Conservation (phyloP, 35 echinoderm and acorn worm genomes). For the Ophioderma brevispina region DNA sequence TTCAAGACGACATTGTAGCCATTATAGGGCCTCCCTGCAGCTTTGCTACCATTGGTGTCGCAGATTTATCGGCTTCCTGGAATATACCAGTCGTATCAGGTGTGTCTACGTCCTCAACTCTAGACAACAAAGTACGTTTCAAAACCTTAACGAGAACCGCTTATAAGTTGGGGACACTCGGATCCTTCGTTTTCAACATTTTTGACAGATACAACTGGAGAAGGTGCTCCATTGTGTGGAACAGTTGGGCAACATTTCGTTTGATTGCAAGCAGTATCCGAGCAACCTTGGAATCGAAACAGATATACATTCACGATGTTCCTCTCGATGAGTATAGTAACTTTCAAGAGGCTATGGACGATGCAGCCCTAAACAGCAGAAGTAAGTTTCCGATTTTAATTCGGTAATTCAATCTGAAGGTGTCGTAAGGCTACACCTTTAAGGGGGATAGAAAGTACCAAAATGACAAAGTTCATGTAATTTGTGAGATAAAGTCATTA, state of each 20-base stretch:
- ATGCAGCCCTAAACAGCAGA: neutral
- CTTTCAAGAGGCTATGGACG: neutral
- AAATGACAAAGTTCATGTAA: too few relatives aligned
- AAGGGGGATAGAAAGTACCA: too few relatives aligned
- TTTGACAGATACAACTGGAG: constrained; percentile 64
- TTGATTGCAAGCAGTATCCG: neutral
- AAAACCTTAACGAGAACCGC: constrained; percentile 71
- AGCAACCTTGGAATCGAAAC: neutral
- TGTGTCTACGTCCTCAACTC: constrained; percentile 53
- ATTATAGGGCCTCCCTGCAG: constrained; percentile 76
- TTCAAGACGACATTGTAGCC: constrained; percentile 20
- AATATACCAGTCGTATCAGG: constrained; percentile 75
- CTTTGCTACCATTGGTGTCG: constrained; percentile 43
- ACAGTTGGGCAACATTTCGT: constrained; percentile 9
- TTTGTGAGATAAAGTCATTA: too few relatives aligned
- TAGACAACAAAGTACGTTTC: constrained; percentile 66
- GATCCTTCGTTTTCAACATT: constrained; percentile 22
- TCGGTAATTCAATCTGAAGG: too few relatives aligned
- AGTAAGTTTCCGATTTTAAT: neutral
- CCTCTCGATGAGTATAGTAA: neutral
- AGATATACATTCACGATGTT: neutral
- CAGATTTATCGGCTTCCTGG: constrained; percentile 71
- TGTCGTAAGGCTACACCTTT: too few relatives aligned
- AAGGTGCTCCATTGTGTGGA: constrained; percentile 69
- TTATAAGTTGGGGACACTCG: constrained; percentile 51